Evolutionary conservation across 2,113 vertebrate species (phyloP).

Genomic region (Eleginops maclovinus): DNA sequence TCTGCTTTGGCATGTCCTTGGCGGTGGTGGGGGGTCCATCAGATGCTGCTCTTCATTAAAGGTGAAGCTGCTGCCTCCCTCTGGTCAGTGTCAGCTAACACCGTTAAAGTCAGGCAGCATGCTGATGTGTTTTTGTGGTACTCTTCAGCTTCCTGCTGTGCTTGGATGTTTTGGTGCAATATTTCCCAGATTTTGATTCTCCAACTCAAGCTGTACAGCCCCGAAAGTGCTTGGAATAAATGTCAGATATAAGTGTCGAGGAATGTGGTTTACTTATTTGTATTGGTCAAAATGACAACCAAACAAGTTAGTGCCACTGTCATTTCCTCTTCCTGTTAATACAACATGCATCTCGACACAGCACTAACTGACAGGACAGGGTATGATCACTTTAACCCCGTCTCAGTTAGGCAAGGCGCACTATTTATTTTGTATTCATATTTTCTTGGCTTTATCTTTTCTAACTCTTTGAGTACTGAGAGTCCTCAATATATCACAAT

Average conservation of each 20-base stretch:
- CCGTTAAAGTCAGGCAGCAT: neutral
- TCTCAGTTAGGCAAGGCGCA: no score
- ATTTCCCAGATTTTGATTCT: neutral
- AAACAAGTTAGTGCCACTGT: no score
- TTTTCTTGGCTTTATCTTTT: no score
- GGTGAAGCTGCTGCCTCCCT: conserved; percentile 24
- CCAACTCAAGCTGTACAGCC: neutral
- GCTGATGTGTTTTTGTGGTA: neutral
- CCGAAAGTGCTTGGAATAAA: neutral
- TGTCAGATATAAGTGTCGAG: neutral
- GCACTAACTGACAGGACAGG: no score
- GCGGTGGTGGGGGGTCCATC: conserved; percentile 11
- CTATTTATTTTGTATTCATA: no score
- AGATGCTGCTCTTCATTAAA: conserved; percentile 16
- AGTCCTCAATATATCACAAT: no score
- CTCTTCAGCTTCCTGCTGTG: neutral
- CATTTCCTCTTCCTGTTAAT: no score
- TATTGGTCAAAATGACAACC: no score
- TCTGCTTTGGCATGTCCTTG: conserved; percentile 2
- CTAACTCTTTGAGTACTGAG: no score
- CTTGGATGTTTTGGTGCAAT: neutral
- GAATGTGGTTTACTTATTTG: no score
- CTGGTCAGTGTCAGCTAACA: conserved; percentile 28
- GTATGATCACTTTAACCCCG: no score
- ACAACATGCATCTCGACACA: no score